Conservation (phyloP, 2,113 vertebrate species). For the Cacatua alba region DNA sequence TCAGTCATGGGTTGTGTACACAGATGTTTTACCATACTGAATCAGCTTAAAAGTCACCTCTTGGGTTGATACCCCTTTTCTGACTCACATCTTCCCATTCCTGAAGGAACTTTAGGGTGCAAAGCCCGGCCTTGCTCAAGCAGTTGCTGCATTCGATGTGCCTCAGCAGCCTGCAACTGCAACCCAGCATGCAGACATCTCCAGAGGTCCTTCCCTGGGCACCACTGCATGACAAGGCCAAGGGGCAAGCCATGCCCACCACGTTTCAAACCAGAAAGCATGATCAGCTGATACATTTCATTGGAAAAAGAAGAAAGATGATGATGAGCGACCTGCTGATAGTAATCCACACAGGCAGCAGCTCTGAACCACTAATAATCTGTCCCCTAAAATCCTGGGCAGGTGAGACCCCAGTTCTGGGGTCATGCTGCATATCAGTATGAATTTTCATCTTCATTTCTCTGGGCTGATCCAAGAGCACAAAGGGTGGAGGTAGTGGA, state of each 20-base stretch:
- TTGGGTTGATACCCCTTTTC: too few relatives aligned
- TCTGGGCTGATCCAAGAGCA: not conserved
- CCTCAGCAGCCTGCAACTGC: too few relatives aligned
- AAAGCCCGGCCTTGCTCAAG: too few relatives aligned
- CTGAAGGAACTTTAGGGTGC: too few relatives aligned
- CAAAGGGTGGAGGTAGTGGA: not conserved
- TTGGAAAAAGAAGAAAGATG: not conserved
- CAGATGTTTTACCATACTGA: too few relatives aligned
- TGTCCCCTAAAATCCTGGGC: not conserved
- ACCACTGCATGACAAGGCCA: rapidly evolving
- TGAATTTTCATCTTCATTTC: not conserved
- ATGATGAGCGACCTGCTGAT: not conserved
- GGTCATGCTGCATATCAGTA: not conserved
- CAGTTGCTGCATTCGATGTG: too few relatives aligned
- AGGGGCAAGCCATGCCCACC: rapidly evolving
- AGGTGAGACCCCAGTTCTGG: not conserved
- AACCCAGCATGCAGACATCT: not conserved
- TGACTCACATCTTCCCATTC: too few relatives aligned
- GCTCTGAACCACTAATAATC: not conserved
- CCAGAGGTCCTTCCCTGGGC: rapidly evolving
- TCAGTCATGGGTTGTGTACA: too few relatives aligned
- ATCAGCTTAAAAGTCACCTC: too few relatives aligned
- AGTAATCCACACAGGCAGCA: not conserved
- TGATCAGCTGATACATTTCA: not conserved
- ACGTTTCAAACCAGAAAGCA: not conserved